Conservation (phyloP, 2,888 invertebrate genomes). For the Drosophila nigricruria region DNA sequence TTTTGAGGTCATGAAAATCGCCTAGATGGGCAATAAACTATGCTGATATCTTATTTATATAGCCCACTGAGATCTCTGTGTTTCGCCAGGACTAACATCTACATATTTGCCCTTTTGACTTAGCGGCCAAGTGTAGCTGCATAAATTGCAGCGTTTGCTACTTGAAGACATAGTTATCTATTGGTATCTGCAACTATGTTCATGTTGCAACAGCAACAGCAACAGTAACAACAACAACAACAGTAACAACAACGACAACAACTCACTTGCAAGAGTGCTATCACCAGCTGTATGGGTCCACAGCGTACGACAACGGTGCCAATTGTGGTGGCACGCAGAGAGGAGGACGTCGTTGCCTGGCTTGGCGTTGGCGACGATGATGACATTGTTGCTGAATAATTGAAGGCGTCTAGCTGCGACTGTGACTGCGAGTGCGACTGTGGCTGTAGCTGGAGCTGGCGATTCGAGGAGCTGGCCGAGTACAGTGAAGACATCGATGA, state of each 20-base stretch:
- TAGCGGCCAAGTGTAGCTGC: slow-evolving; percentile 30
- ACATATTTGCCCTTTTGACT: slow-evolving; percentile 35
- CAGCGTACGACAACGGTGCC: slow-evolving; percentile 96
- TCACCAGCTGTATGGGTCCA: slow-evolving; percentile 93
- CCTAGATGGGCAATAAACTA: slow-evolving; percentile 5
- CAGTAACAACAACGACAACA: slow-evolving; percentile 4
- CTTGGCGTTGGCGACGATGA: slow-evolving; percentile 83
- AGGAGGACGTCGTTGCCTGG: slow-evolving; percentile 57
- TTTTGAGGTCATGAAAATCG: slow-evolving; percentile 4
- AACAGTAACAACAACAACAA: slow-evolving; percentile 6
- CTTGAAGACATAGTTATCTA: slow-evolving; percentile 38
- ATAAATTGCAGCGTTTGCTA: slow-evolving; percentile 35
- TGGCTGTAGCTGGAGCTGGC: slow-evolving; percentile 50
- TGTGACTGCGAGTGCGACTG: slow-evolving; percentile 59
- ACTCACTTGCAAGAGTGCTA: slow-evolving; percentile 94
- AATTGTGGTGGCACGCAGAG: slow-evolving; percentile 90
- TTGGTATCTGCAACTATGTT: slow-evolving; percentile 46
- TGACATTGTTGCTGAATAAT: slow-evolving; percentile 82
- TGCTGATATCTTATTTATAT: slow-evolving; percentile 2
- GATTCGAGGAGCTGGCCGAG: slow-evolving; percentile 77
- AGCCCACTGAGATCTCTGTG: neutral
- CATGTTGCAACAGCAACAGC: slow-evolving; percentile 25
- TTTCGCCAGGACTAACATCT: slow-evolving; percentile 15
- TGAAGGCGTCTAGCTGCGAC: slow-evolving; percentile 74
- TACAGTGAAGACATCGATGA: slow-evolving; percentile 85